A percentile compares a stretch with the other conserved stretches of the same genome.
phyloP scores from a whole-genome alignment of 2,888 invertebrate genomes.

The Drosophila phalerata region DNA sequence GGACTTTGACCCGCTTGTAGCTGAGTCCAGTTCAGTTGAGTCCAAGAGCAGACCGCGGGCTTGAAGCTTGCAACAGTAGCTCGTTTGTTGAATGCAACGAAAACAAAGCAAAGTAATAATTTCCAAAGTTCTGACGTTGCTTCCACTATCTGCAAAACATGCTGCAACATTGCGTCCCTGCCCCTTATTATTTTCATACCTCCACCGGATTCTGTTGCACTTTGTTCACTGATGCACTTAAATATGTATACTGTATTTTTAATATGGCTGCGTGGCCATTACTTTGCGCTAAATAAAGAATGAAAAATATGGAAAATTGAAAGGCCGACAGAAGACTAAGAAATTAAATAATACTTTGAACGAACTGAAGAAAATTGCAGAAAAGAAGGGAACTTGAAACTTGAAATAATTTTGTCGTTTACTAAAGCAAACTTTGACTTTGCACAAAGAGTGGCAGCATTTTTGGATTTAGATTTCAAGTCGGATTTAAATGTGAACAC shows the following conservation, averaged over 20 bases:
- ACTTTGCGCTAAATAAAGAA: constrained; percentile 58
- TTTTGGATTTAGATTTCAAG: constrained; percentile 3
- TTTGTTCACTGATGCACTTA: constrained; percentile 63
- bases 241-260: constrained; percentile 75
- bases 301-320: constrained; percentile 54
- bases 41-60: constrained; percentile 28
- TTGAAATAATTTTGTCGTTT: constrained; percentile 63
- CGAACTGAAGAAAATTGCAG: constrained; percentile 4
- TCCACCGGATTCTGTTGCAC: constrained; percentile 26
- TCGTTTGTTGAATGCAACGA: constrained; percentile 55
- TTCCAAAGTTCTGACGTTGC: constrained; percentile 75
- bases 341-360: constrained; percentile 68
- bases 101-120: constrained; percentile 78
- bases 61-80: constrained; percentile 25
- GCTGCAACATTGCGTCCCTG: constrained; percentile 2
- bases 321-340: constrained; percentile 46
- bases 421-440: constrained; percentile 41
- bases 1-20: constrained; percentile 9
- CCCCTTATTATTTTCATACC: not conserved
- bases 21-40: constrained; percentile 19
- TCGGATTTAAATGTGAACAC: constrained; percentile 44
- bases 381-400: constrained; percentile 31
- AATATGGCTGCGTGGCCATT: constrained; percentile 72
- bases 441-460: not conserved
- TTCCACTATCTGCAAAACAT: constrained; percentile 41